phyloP scores from a whole-genome alignment of 2,113 vertebrate species.

The Zosterops hypoxanthus region DNA sequence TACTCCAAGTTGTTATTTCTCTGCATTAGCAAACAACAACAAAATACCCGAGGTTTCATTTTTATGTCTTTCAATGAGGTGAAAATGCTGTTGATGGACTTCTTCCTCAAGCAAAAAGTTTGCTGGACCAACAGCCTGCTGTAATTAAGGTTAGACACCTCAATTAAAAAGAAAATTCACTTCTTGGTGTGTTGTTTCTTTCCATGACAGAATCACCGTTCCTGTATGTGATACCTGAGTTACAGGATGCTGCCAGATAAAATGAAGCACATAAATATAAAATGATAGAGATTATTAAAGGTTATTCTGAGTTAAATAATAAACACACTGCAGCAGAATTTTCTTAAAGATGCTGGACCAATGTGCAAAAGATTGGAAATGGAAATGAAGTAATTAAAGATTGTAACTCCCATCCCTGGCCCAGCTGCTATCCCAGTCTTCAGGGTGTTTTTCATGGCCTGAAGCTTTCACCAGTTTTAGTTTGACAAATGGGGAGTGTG shows the following conservation, averaged over 20 bases:
- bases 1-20: constrained; percentile 4
- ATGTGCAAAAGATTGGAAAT: not conserved
- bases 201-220: not conserved
- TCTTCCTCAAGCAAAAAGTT: constrained; percentile 42
- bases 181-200: not conserved
- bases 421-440: not conserved
- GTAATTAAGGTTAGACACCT: constrained; percentile 68
- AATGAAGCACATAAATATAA: not conserved
- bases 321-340: not conserved
- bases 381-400: not conserved
- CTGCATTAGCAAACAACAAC: constrained; percentile 25
- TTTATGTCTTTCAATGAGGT: not conserved
- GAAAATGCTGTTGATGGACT: constrained; percentile 32
- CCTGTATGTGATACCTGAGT: not conserved
- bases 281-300: not conserved
- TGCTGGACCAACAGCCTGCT: constrained; percentile 19
- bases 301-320: not conserved
- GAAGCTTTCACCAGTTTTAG: not conserved
- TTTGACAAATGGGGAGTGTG: not conserved
- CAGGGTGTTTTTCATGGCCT: not conserved
- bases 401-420: not conserved
- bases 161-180: constrained; percentile 46
- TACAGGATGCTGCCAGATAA: not conserved
- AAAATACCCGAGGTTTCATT: not conserved
- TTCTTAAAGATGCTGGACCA: not conserved